Base-by-base conservation (phyloP, 1,140 invertebrate genomes). In the Manduca sexta region DNA sequence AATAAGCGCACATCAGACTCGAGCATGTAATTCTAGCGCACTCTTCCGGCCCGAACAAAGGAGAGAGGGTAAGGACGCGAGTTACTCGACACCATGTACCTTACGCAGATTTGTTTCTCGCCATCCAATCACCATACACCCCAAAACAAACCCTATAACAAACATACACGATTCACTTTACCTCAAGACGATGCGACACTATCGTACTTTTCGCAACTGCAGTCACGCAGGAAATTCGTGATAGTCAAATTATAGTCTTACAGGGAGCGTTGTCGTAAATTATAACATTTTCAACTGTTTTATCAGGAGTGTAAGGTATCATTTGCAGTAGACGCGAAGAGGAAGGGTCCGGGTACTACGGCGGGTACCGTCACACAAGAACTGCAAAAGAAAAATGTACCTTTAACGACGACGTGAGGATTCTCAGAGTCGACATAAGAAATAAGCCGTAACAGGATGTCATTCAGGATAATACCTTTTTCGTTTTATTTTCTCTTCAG, bases 201-300 rank as follows among this genome's bases (percentile, higher is more conserved):
- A 74, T 82, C 57, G 65, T 58, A 79, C 72, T 50, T 82, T 84
- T 74, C 64, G 53, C 45, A 68, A 53, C 65, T 63, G 62, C 55
- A 64, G 49, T 53, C 48, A 69, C 68, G 70, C 71, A 75, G 80
- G 74, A 83, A 83, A 81, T 84, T 81, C 77, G 77, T 77, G 81
- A 83, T 84, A 84, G 81, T 84, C 81, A 84, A 84, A 84, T 84
- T 84, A 77, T 83, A 84, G 81, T 81, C 78, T 83, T 82, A 82
- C 76, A 56, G 69, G 67, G 78, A 60, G 65, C 73, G 76, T 73
- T 72, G 60, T 63, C 67, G 81, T 80, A 80, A 75, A 82, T 85
- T 80, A 85, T 82, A 75, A 80, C 74, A 79, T 79, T 85, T 71
- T 60, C 75, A 74, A 75, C 82, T 82, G 71, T 85, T 71, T 74